Base-by-base conservation (phyloP, 2,888 invertebrate genomes). In the Drosophila bunnanda region DNA sequence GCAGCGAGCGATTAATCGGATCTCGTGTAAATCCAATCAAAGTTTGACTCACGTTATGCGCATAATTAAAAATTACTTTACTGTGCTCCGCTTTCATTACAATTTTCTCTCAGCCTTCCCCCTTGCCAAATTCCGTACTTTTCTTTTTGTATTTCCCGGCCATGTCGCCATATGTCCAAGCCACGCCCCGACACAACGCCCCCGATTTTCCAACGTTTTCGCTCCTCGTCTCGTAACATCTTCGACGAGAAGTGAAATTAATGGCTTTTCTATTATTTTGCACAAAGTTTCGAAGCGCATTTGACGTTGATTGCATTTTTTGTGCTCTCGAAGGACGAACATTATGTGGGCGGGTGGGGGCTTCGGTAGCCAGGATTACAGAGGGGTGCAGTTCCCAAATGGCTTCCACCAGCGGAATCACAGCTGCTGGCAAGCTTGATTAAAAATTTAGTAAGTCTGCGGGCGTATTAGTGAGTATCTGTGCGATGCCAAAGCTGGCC, bases 231-330 rank as follows among this genome's bases (percentile, higher is more conserved):
- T 38, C 56, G 62, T 67, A 71, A 72, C 69, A 72, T 77, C 89
- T 83, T 83, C 84, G 89, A 83, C 84, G 88, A 82, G 88, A 89
- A 83, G 88, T 78, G 84, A 83, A 83, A 83, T 83, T 83, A 83
- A 83, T 83, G 89, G 83, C 87, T 83, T 83, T 83, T 83, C 83
- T 83, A 83, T 83, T 83, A 89, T 83, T 83, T 89, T 89, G 75
- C 68, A 81, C 87, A 83, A 83, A 89, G 89, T 83, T 83, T 83
- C 84, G 79, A 87, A 83, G 85, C 89, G 88, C 83, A 83, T 89
- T 83, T 83, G 83, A 83, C 83, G 83, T 83, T 83, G 83, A 83
- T 83, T 83, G 83, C 83, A 89, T 89, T 83, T 83, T 83, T 89
- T 87, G 66, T 57, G 39, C 84, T 58, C 30, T 61, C 74, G 54